Conservation (phyloP, 2,113 vertebrate species). For the Colistium nudipinnis region DNA sequence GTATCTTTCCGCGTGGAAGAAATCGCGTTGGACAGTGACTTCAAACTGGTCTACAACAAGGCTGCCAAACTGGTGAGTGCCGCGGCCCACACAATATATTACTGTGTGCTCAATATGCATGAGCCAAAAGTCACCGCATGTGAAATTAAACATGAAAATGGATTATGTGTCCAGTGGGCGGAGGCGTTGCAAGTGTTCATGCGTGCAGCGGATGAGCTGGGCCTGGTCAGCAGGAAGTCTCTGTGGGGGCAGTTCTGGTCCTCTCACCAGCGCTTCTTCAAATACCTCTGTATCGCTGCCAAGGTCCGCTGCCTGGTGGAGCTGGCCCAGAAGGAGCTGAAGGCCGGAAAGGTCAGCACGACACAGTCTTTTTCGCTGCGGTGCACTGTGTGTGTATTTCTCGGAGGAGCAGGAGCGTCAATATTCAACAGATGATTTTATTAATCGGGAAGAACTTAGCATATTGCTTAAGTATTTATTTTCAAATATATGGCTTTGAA, state of each 20-base stretch:
- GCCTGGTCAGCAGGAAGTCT: constrained; percentile 93
- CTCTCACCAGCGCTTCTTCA: constrained; percentile 98
- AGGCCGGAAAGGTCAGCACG: constrained; percentile 87
- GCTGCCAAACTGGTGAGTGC: constrained; percentile 93
- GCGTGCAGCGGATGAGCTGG: constrained; percentile 89
- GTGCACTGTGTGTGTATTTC: not conserved
- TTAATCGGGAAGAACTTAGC: not conserved
- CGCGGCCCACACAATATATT: not conserved
- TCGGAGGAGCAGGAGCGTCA: not conserved
- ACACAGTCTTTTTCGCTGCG: constrained; percentile 16
- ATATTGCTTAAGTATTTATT: no score
- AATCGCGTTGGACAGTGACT: constrained; percentile 89
- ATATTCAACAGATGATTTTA: constrained; percentile 12
- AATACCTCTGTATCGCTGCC: constrained; percentile 97
- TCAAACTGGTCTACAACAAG: constrained; percentile 92
- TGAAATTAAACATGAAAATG: constrained; percentile 4
- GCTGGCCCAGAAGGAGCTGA: constrained; percentile 90
- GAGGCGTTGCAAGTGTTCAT: constrained; percentile 92
- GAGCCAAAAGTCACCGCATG: not conserved
- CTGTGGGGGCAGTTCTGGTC: constrained; percentile 99
- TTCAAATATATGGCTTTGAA: not conserved
- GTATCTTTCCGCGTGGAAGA: constrained; percentile 97
- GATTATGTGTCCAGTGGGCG: constrained; percentile 86
- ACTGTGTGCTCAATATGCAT: not conserved
- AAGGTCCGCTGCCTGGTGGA: constrained; percentile 93